Base-by-base conservation (phyloP, 2,113 vertebrate genomes). In the Psittacula cyanocephala region DNA sequence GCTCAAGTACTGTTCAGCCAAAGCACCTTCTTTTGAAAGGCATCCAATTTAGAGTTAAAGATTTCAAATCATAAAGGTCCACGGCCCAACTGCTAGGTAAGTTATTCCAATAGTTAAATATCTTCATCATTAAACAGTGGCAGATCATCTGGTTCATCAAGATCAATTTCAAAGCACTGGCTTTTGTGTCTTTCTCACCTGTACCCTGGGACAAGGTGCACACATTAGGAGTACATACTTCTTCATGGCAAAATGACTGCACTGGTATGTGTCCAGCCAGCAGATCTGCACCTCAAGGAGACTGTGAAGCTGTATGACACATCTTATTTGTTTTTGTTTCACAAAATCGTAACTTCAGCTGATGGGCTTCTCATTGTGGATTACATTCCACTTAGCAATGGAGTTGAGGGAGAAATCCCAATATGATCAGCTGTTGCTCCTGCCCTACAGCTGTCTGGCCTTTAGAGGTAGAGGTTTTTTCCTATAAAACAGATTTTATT, bases 301-400 rank as follows among this genome's bases (percentile, higher is more conserved):
- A 25, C 0, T 10, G 17, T n/a, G 41, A 52, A 91, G 91, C 67
- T 94, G 74, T 7, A 59, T n/a, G 52, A 92, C 59, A 88, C 64
- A 82, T 84, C 41, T 95, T 52, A 76, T 84, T 92, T 89, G 46
- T 27, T 95, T 92, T 84, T 3, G 2, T 93, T 91, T 81, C 89
- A 31, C 75, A 68, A 92, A 91, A 89, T 91, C 78, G 94, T 70
- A 79, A 19, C 47, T 69, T 87, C 11, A 85, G 74, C 47, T 76
- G 89, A 89, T 18, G 37, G 57, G 24, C 74, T 87, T 71, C 87
- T 77, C 33, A 76, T 23, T 11, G 23, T 5, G 37, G 65, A 63
- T 78, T 62, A 71, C 80, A 78, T 93, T 92, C 55, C 88, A 59
- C 46, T 71, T 35, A 67, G n/a, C 69, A 70, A 46, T 1, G 0